Conservation (phyloP, 2,113 vertebrate genomes). For the Athene cunicularia region DNA sequence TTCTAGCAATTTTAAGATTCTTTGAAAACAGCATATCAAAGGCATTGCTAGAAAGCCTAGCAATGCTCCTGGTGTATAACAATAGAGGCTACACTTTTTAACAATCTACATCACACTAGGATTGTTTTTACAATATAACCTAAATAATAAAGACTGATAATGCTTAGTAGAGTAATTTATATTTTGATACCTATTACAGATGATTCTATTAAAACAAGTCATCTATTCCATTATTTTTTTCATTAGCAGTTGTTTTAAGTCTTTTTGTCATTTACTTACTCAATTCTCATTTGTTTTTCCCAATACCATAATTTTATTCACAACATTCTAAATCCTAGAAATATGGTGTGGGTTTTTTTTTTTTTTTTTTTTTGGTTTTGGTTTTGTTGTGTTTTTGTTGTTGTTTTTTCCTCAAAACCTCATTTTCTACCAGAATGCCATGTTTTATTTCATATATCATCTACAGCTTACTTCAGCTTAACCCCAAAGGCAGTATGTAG, state of each 20-base stretch:
- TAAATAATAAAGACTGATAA: conserved; percentile 12
- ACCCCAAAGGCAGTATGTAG: background rate
- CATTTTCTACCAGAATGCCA: background rate
- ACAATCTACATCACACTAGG: background rate
- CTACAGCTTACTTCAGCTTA: background rate
- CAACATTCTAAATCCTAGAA: conserved; percentile 5
- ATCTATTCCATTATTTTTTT: background rate
- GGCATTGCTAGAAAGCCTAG: background rate
- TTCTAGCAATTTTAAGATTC: background rate
- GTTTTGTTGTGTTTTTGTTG: too few species aligned
- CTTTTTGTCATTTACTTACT: background rate
- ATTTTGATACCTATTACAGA: background rate
- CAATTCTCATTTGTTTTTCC: background rate
- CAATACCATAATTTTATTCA: background rate
- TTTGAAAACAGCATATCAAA: background rate
- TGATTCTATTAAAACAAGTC: background rate
- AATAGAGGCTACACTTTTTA: background rate
- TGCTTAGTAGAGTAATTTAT: background rate
- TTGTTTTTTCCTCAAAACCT: background rate
- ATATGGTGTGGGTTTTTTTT: background rate
- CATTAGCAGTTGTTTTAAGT: background rate
- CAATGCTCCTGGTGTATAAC: background rate
- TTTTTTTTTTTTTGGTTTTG: rapidly evolving
- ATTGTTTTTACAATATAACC: background rate
- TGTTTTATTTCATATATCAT: background rate